Percentiles rank a stretch among this genome's conserved stretches.
phyloP scores from a whole-genome alignment of 2,888 invertebrate species.

The Cactoblastis cactorum region DNA sequence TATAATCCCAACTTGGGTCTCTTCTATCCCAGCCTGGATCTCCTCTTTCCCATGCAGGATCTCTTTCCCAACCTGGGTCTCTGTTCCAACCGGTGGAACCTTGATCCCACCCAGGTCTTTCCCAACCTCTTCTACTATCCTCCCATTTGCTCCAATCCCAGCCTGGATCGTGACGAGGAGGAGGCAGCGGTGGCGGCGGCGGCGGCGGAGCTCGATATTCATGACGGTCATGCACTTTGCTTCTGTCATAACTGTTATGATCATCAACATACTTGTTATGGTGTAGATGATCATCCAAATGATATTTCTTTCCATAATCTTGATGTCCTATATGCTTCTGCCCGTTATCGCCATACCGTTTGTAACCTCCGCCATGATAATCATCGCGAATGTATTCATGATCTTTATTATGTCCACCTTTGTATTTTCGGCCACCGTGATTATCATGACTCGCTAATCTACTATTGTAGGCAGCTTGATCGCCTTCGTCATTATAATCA shows the following conservation, averaged over 20 bases:
- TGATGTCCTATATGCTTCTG: slow-evolving; percentile 58
- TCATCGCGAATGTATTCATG: slow-evolving; percentile 61
- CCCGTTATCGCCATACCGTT: slow-evolving; percentile 60
- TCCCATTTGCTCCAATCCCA: slow-evolving; percentile 62
- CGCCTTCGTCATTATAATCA: slow-evolving; percentile 76
- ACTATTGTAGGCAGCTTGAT: slow-evolving; percentile 65
- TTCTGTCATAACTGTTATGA: slow-evolving; percentile 57
- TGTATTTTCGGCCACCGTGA: slow-evolving; percentile 61
- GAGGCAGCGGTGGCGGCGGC: slow-evolving; percentile 16
- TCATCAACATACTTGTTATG: slow-evolving; percentile 64
- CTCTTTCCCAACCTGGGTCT: slow-evolving; percentile 39
- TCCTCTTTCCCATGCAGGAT: slow-evolving; percentile 37
- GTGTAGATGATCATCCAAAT: slow-evolving; percentile 63
- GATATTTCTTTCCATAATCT: slow-evolving; percentile 67
- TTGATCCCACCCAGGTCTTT: slow-evolving; percentile 26
- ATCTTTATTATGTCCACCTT: slow-evolving; percentile 65
- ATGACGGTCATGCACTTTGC: slow-evolving; percentile 53
- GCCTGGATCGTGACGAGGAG: slow-evolving; percentile 42
- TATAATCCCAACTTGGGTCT: slow-evolving; percentile 42
- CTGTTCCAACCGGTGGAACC: slow-evolving; percentile 30
- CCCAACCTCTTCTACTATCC: slow-evolving; percentile 41
- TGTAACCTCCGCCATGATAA: slow-evolving; percentile 58
- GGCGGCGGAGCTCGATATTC: slow-evolving; percentile 47
- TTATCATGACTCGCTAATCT: slow-evolving; percentile 61
- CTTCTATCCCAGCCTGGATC: slow-evolving; percentile 43